Percentiles rank a stretch among this genome's conserved stretches.
These are phyloP conservation scores for Alentia gelatinosa DNA, from an alignment of 2,888 invertebrate species.

Conservation along the genomic window DNA sequence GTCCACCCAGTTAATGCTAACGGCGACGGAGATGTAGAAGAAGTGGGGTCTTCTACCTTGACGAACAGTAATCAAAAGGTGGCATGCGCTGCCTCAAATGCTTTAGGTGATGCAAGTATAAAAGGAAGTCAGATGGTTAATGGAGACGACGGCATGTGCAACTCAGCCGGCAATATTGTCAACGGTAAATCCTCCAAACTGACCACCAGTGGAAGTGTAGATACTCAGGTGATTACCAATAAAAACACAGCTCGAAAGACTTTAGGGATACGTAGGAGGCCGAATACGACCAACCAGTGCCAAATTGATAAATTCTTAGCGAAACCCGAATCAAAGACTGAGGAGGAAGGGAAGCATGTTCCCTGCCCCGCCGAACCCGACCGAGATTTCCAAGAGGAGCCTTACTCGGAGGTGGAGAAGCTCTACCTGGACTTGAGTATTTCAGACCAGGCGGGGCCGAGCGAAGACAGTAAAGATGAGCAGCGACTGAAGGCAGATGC, in stretches of 20 bases:
- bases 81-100: background rate
- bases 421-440: background rate
- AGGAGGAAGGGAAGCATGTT: background rate
- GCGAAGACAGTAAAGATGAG: background rate
- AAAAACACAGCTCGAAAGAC: background rate
- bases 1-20: background rate
- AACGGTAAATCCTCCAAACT: background rate
- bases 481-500: background rate
- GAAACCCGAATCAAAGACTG: background rate
- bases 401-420: conserved; percentile 3
- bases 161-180: background rate
- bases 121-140: background rate
- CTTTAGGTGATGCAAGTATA: background rate
- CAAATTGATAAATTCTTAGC: background rate
- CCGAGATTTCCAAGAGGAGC: background rate
- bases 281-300: background rate
- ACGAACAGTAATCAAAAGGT: background rate
- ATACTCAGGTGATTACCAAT: background rate
- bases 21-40: background rate
- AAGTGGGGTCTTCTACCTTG: too few species aligned
- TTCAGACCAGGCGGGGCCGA: background rate
- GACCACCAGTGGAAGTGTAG: background rate
- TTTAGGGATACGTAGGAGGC: background rate
- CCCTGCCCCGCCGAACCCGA: background rate
- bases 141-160: background rate